Percentiles rank a stretch among this genome's conserved stretches.
Conservation (phyloP, 2,888 invertebrate genomes). For the Morpho helenor region DNA sequence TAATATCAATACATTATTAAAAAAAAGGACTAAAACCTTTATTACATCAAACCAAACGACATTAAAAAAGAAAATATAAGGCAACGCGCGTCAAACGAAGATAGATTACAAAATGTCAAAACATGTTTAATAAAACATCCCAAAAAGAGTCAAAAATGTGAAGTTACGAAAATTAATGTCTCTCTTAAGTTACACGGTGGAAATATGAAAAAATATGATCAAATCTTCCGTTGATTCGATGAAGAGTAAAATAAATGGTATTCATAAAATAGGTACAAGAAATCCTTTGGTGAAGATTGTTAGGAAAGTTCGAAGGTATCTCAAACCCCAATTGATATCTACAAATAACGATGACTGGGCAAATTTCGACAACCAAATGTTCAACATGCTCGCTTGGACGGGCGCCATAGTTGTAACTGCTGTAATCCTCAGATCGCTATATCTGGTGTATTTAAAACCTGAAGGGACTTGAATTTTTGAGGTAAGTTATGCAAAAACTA, state of each 20-base stretch:
- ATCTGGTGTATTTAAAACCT: slow-evolving; percentile 40
- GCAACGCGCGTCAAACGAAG: no score
- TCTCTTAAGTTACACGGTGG: not conserved
- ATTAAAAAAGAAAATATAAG: no score
- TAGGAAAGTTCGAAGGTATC: slow-evolving; percentile 3
- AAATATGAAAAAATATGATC: slow-evolving; percentile 19
- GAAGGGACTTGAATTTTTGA: slow-evolving; percentile 28
- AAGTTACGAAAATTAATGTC: no score
- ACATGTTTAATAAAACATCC: not conserved
- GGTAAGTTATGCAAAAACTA: no score
- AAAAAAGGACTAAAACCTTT: no score
- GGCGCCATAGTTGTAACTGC: slow-evolving; percentile 38
- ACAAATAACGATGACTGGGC: slow-evolving; percentile 6
- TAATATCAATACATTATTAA: no score
- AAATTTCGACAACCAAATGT: slow-evolving; percentile 9
- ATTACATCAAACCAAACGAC: no score
- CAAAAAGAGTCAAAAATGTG: no score
- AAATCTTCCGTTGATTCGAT: not conserved
- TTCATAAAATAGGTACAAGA: not conserved
- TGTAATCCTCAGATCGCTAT: slow-evolving; percentile 41
- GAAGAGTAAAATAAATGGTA: not conserved
- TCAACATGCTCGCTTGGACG: slow-evolving; percentile 34
- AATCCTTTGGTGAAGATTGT: slow-evolving; percentile 9
- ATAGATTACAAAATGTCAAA: not conserved
- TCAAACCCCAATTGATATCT: slow-evolving; percentile 2